These are phyloP conservation scores for Anoura caudifer DNA, from an alignment of 2,113 vertebrate genomes.

Conservation along the genomic window DNA sequence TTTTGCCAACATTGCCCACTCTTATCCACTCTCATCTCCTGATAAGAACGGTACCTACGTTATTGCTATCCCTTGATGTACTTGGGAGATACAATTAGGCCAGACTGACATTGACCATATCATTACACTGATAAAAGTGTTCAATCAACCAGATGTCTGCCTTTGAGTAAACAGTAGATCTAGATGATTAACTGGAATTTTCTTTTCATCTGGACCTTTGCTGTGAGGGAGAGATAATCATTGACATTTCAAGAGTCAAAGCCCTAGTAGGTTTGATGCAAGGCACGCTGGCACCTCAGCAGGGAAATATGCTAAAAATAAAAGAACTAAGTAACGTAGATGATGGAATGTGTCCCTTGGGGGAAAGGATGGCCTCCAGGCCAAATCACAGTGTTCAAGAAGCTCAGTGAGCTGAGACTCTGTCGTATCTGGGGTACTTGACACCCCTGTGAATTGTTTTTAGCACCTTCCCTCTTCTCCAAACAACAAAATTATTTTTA, in stretches of 20 bases:
- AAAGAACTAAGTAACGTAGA: not conserved
- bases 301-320: slow-evolving; percentile 8
- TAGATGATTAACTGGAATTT: not conserved
- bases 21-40: not conserved
- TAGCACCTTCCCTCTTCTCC: not conserved
- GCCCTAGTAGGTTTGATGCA: not conserved
- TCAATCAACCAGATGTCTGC: slow-evolving; percentile 21
- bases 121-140: slow-evolving; percentile 6
- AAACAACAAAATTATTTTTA: not conserved
- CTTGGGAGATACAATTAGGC: not conserved
- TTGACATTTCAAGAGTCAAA: not conserved
- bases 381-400: not conserved
- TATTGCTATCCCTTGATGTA: not conserved
- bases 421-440: not conserved
- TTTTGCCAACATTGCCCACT: not conserved
- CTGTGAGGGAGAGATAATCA: not conserved
- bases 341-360: not conserved
- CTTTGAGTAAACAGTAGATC: slow-evolving; percentile 1
- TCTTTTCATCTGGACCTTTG: not conserved
- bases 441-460: not conserved
- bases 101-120: not conserved
- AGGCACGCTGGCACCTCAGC: not conserved
- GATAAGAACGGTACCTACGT: not conserved
- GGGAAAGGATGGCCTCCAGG: not conserved
- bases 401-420: not conserved